phyloP scores from a whole-genome alignment of 2,888 invertebrate species.

The Uropetala carovei region DNA sequence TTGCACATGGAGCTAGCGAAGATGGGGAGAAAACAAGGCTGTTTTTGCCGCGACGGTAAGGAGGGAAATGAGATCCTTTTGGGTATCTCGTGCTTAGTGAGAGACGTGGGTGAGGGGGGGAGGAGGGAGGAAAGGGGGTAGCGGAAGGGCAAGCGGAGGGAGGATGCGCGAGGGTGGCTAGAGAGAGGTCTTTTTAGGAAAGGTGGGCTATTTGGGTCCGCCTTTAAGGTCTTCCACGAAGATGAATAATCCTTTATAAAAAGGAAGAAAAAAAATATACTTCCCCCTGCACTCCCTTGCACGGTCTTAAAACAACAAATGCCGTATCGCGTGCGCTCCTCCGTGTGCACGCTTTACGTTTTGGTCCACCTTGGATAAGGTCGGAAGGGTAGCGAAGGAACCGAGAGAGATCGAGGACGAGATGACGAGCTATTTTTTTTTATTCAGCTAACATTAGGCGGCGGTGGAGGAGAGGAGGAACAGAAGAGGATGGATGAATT shows the following conservation, averaged over 20 bases:
- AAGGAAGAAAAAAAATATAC: not conserved
- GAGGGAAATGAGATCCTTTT: conserved; percentile 1
- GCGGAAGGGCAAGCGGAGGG: too few species aligned
- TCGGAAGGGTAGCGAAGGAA: too few species aligned
- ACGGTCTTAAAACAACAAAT: too few species aligned
- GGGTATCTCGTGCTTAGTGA: not conserved
- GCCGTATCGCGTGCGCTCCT: too few species aligned
- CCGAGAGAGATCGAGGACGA: too few species aligned
- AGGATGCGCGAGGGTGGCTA: not conserved
- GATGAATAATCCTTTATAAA: not conserved
- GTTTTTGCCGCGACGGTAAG: not conserved
- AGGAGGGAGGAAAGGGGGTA: too few species aligned
- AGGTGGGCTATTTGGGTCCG: not conserved
- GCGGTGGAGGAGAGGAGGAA: too few species aligned
- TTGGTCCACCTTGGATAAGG: too few species aligned
- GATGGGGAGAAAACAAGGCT: too few species aligned
- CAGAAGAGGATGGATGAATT: not conserved
- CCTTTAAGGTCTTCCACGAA: not conserved
- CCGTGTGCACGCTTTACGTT: too few species aligned
- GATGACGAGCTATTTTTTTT: not conserved
- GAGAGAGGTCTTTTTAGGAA: not conserved
- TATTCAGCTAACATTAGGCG: not conserved
- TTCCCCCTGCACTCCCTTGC: not conserved
- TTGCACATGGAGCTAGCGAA: too few species aligned
- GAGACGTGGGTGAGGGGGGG: too few species aligned